Percentiles rank a stretch among this genome's conserved stretches.
Conservation (phyloP, 2,888 invertebrate genomes). For the Eudemis profundana region DNA sequence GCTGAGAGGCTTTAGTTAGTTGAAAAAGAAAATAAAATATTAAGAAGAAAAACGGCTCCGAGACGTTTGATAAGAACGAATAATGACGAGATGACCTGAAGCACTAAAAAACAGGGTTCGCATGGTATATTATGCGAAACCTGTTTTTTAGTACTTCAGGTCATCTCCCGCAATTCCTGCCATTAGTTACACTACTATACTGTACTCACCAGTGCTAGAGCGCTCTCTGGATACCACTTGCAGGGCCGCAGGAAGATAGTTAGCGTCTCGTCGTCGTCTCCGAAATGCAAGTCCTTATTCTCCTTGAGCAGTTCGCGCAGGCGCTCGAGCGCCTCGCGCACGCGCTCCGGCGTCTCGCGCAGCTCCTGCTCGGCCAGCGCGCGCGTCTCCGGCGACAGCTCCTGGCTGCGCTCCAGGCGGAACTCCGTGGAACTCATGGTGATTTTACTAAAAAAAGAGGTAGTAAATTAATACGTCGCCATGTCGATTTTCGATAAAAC, state of each 20-base stretch:
- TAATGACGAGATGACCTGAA: no score
- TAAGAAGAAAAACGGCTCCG: no score
- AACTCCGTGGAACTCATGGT: conserved; percentile 78
- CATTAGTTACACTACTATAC: background rate
- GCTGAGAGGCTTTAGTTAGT: no score
- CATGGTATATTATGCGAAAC: no score
- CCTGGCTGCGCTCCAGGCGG: conserved; percentile 85
- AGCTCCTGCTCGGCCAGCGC: conserved; percentile 87
- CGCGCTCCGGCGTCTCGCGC: conserved; percentile 89
- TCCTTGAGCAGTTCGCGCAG: conserved; percentile 88
- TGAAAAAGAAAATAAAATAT: no score
- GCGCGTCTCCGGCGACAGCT: conserved; percentile 84
- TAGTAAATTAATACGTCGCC: no score
- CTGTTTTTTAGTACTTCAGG: no score
- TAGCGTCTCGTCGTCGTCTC: conserved; percentile 91
- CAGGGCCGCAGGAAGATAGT: conserved; percentile 92
- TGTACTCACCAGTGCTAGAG: conserved; percentile 89
- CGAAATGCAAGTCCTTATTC: conserved; percentile 87
- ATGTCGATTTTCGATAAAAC: no score
- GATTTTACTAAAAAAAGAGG: conserved; percentile 16
- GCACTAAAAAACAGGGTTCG: no score
- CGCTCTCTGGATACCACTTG: conserved; percentile 94
- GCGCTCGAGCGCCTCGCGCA: conserved; percentile 85
- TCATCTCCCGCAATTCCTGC: no score
- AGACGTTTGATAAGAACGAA: no score